Percentiles rank a stretch among this genome's conserved stretches.
These are phyloP conservation scores for Orthonychiurus folsomi DNA, from an alignment of 2,888 invertebrate genomes.

Conservation along the genomic window DNA sequence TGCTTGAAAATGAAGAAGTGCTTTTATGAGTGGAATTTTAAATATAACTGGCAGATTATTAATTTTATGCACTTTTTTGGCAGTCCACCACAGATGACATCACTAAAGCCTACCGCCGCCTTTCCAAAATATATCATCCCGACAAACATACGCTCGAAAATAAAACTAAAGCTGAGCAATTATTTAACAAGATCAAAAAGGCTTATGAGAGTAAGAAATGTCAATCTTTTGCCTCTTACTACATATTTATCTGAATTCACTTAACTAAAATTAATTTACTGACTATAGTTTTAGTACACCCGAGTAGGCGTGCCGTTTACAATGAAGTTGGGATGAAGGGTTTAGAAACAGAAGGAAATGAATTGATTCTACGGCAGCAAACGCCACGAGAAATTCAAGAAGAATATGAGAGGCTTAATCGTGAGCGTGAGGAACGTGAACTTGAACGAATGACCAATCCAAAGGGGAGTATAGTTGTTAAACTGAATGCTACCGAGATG, in stretches of 20 bases:
- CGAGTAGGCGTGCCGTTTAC: conserved; percentile 89
- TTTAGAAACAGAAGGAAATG: conserved; percentile 89
- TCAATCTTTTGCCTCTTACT: neutral
- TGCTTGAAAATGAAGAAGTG: no score
- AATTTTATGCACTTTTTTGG: no score
- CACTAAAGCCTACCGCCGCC: conserved; percentile 78
- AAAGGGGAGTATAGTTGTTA: conserved; percentile 72
- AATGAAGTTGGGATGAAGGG: conserved; percentile 83
- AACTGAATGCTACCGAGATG: conserved; percentile 85
- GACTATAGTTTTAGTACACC: conserved; percentile 60
- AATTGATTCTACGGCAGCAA: conserved; percentile 79
- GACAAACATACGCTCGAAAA: conserved; percentile 82
- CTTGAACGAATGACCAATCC: conserved; percentile 88
- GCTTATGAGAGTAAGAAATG: conserved; percentile 71
- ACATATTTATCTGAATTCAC: neutral
- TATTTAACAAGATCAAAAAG: conserved; percentile 86
- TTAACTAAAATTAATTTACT: conserved; percentile 10
- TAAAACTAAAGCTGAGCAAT: conserved; percentile 78
- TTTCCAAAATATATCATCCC: conserved; percentile 90
- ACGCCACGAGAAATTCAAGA: conserved; percentile 93
- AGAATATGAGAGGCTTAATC: conserved; percentile 75
- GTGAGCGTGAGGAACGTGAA: conserved; percentile 73
- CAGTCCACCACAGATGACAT: conserved; percentile 91
- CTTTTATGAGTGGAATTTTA: no score
- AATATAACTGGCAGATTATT: no score